Evolutionary conservation across 2,888 invertebrate genomes (phyloP), one percentile per base, ranked within the genome.

Genomic region (Eupelmus urozonus): DNA sequence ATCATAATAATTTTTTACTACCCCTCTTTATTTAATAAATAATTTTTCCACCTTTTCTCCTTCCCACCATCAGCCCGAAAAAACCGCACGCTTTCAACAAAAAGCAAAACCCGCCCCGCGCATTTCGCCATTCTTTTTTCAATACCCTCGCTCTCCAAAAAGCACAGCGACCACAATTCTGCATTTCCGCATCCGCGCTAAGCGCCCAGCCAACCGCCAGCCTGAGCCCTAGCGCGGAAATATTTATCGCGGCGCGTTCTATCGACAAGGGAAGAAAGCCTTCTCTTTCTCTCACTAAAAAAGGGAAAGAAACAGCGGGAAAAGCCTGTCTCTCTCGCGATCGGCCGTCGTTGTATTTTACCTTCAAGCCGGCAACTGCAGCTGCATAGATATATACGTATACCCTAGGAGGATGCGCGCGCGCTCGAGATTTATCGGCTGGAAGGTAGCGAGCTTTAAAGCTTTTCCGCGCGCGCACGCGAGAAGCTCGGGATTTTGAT

Each of bases 401-500:
- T n/a, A n/a, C n/a, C n/a, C n/a, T n/a, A n/a, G 5, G 34, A 34
- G 34, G 34, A 34, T 34, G 34, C 34, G 9, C 3, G n/a, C 49
- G 55, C 34, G 67, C 25, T 40, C 59, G 60, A 72, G 66, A 73
- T 78, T 73, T 78, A 78, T 73, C 55, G 73, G 49, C 11, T 13
- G 57, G 18, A 34, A 23, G 57, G 27, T 16, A n/a, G 55, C 18
- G 25, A 51, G 65, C 70, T 76, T 76, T 70, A 76, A 63, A 70
- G 76, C 76, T 76, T 53, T 51, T 55, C 69, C 40, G 45, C 23
- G 62, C 55, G 59, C 18, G 18, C 63, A 27, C 55, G 42, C 53
- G 42, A 42, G 62, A 16, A 11, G 18, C n/a, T 40, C 25, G 40
- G 57, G 78, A 78, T 78, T 74, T 78, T 78, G 78, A 78, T 74